Percentiles rank a stretch among this genome's conserved stretches.
Conservation (phyloP, 2,888 invertebrate species). For the Ichneumoninae sp. region DNA sequence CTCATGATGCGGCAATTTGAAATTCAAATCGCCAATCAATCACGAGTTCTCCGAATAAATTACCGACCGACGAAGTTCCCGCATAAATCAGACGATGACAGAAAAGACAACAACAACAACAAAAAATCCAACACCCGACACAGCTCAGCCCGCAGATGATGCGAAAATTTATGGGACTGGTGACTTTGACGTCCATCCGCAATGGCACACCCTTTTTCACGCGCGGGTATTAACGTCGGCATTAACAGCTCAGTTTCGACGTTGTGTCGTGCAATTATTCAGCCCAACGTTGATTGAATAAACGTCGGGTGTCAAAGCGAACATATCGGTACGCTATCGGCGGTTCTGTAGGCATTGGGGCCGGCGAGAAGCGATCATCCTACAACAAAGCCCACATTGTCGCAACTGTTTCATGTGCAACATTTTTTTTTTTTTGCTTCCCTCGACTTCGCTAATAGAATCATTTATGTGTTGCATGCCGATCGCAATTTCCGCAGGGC, state of each 20-base stretch:
- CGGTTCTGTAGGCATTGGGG: not conserved
- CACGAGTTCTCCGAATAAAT: too few species aligned
- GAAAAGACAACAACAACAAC: too few species aligned
- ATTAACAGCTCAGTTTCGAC: not conserved
- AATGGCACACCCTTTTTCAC: not conserved
- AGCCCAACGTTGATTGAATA: constrained; percentile 5
- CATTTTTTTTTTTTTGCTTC: not conserved
- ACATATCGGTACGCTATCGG: too few species aligned
- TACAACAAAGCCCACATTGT: not conserved
- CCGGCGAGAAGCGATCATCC: not conserved
- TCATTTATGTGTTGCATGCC: not conserved
- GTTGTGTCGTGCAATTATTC: not conserved
- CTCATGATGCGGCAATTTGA: too few species aligned
- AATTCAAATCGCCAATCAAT: too few species aligned
- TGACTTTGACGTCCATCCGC: not conserved
- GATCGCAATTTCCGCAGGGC: constrained; percentile 1
- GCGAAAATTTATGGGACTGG: not conserved
- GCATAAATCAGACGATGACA: too few species aligned
- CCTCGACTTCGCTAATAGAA: not conserved
- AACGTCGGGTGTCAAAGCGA: not conserved
- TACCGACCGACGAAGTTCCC: too few species aligned
- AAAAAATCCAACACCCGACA: too few species aligned
- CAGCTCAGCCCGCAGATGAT: too few species aligned
- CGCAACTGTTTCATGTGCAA: not conserved
- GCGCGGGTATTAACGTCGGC: not conserved